phyloP scores from a whole-genome alignment of 2,113 vertebrate genomes.

The Nerophis ophidion region DNA sequence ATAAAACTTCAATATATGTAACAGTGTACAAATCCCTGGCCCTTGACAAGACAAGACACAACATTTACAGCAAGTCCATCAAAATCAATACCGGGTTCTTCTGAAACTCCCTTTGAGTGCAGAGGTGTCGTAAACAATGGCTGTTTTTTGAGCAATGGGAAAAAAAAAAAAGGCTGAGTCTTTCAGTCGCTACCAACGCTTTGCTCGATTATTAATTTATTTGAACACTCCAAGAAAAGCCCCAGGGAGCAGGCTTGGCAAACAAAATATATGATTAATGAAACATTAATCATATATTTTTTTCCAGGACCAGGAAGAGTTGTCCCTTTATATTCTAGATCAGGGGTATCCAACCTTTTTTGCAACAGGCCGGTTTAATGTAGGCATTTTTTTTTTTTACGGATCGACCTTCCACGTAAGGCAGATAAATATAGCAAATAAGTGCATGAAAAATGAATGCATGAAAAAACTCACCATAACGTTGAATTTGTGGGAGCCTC shows the following conservation, averaged over 20 bases:
- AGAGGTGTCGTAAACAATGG: constrained; percentile 66
- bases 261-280: constrained; percentile 68
- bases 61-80: constrained; percentile 53
- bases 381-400: too few species aligned
- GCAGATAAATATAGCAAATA: too few species aligned
- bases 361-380: too few species aligned
- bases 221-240: constrained; percentile 59
- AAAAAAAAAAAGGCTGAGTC: constrained; percentile 49
- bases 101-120: constrained; percentile 54
- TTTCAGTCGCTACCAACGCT: constrained; percentile 38
- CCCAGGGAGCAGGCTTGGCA: constrained; percentile 60
- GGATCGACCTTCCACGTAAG: too few species aligned
- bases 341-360: not conserved
- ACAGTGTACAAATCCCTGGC: constrained; percentile 32
- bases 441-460: too few species aligned
- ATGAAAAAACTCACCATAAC: too few species aligned
- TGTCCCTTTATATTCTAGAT: constrained; percentile 69
- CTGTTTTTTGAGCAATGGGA: constrained; percentile 53
- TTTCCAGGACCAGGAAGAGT: constrained; percentile 65
- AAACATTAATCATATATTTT: constrained; percentile 75
- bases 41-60: constrained; percentile 55
- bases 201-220: constrained; percentile 65
- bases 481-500: too few species aligned
- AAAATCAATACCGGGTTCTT: constrained; percentile 46
- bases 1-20: constrained; percentile 42